Base-by-base conservation (phyloP, 1,140 invertebrate genomes). In the Myzus persicae region DNA sequence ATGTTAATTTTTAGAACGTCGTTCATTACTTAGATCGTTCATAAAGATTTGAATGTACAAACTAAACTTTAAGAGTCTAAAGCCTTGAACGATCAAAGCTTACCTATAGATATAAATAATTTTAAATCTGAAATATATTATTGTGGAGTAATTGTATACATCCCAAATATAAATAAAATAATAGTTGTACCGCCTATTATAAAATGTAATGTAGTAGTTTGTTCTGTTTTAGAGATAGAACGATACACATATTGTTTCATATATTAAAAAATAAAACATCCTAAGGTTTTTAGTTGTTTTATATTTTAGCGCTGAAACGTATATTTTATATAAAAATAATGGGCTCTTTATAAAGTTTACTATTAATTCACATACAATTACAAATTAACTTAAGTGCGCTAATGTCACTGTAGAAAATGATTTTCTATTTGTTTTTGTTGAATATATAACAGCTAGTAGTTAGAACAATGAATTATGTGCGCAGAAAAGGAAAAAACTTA, bases 281-380 rank as follows among this genome's bases (percentile, higher is more conserved):
- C 40, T 42, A 9, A 84, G 11, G 14, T 84, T 84, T 84, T 26
- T 42, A 84, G 2, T 84, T 42, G 82, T 42, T 26, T 42, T 84
- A 42, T 40, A 42, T 8, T 84, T 31, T 18, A 31, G 84, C 11
- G 42, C 11, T 24, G 26, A 1, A 82, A 38, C 76, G 36, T 36
- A 38, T 38, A 82, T 82, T 82, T 82, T 36, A 24, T 38, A 82
- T 38, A 38, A 8, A 76, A 22, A 36, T 18, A 76, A 82, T 5
- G 20, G 24, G 31, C 36, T 1, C 22, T 84, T 51, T 51, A 51
- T 42, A 42, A 40, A 26, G 8, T 84, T 84, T 2, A 26, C 38
- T 84, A 44, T 85, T 87, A 46, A n/a, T n/a, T 48, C n/a, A 85
- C 40, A 85, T n/a, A 46, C 82, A 26, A 89, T 89, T 89, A 51